Percentiles rank a stretch among this genome's conserved stretches.
These are phyloP conservation scores for Setipinna tenuifilis DNA, from an alignment of 2,797 vertebrate species.

Conservation along the genomic window DNA sequence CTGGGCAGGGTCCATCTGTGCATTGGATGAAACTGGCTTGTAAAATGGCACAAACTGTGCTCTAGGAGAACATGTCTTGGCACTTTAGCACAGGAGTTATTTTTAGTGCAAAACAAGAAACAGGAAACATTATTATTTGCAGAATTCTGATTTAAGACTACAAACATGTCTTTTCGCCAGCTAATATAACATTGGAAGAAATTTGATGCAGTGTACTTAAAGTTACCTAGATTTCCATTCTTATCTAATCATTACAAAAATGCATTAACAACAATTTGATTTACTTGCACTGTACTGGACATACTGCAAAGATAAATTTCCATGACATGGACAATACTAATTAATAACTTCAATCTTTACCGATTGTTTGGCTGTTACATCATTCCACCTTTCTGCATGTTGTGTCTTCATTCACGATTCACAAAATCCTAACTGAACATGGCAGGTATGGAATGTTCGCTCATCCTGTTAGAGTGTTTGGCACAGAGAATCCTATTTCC, in stretches of 20 bases:
- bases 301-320: too few species aligned
- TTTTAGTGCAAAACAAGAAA: neutral
- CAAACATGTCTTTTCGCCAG: neutral
- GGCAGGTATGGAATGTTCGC: neutral
- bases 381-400: neutral
- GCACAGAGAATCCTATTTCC: neutral
- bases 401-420: neutral
- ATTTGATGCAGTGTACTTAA: neutral
- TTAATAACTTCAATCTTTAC: neutral
- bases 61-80: neutral
- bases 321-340: neutral
- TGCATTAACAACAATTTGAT: too few species aligned
- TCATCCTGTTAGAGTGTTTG: neutral
- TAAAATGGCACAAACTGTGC: neutral
- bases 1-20: slow-evolving; percentile 51
- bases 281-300: too few species aligned
- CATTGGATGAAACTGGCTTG: neutral
- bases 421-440: neutral
- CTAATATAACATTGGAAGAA: neutral
- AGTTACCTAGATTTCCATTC: too few species aligned
- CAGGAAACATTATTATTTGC: too few species aligned
- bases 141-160: too few species aligned
- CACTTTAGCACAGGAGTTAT: neutral
- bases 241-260: too few species aligned
- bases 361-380: neutral